phyloP scores from a whole-genome alignment of 2,113 vertebrate species.

The Nycticryphes semicollaris region DNA sequence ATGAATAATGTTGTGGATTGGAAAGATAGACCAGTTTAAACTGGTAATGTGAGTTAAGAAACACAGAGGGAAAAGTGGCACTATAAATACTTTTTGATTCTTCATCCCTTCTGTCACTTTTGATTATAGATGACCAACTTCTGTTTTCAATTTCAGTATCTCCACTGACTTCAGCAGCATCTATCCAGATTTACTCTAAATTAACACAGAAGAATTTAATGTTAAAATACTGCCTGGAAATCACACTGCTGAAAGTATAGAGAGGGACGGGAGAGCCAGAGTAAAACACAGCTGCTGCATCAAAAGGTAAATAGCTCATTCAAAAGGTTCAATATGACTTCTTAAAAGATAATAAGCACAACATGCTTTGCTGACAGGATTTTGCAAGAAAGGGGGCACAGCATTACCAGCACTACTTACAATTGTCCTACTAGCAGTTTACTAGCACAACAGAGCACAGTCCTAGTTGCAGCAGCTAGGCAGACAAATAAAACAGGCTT shows the following conservation, averaged over 20 bases:
- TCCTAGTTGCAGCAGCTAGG: not conserved
- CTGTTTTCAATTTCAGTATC: conserved; percentile 38
- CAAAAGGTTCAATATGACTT: not conserved
- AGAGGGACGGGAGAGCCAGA: not conserved
- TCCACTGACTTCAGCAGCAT: not conserved
- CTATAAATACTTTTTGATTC: not conserved
- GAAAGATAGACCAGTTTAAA: not conserved
- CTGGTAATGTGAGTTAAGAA: not conserved
- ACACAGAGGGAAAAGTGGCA: not conserved
- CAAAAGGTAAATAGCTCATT: not conserved
- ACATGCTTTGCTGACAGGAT: not conserved
- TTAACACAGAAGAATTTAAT: not conserved
- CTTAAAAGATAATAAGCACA: not conserved
- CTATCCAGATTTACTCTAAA: not conserved
- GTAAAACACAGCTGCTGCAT: not conserved
- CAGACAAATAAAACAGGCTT: not conserved
- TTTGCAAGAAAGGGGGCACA: not conserved
- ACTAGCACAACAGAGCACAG: not conserved
- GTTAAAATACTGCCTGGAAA: not conserved
- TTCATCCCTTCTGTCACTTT: conserved; percentile 22
- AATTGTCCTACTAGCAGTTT: not conserved
- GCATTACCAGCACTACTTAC: not conserved
- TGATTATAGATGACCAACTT: not conserved
- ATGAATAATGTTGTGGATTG: not conserved
- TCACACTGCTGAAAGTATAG: not conserved